A percentile compares a stretch with the other conserved stretches of the same genome.
These are phyloP conservation scores for Colossoma macropomum DNA, from an alignment of 2,113 vertebrate species.

Conservation along the genomic window DNA sequence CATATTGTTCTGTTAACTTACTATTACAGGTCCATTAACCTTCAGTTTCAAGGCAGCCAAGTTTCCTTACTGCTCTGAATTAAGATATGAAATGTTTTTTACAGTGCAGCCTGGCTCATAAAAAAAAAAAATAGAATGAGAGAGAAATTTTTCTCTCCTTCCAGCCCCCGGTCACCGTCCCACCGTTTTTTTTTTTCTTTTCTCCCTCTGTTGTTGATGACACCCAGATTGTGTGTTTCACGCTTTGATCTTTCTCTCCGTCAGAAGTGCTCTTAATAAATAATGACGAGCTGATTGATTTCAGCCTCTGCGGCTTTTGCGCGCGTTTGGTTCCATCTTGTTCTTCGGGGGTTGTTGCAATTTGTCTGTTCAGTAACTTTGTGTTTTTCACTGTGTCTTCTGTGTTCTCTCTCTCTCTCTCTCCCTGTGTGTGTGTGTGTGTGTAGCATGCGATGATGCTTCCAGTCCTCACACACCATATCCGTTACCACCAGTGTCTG, in stretches of 20 bases:
- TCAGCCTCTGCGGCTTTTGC: conserved; percentile 53
- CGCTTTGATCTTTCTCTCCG: conserved; percentile 73
- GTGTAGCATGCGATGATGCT: conserved; percentile 98
- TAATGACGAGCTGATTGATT: conserved; percentile 78
- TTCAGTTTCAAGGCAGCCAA: neutral
- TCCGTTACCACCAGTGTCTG: conserved; percentile 98
- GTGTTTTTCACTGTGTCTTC: neutral
- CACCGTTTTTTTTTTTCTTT: conserved; percentile 42
- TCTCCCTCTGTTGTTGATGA: conserved; percentile 21
- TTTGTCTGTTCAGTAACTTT: conserved; percentile 6
- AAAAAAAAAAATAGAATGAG: neutral
- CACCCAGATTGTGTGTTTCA: conserved; percentile 67
- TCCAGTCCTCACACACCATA: conserved; percentile 97
- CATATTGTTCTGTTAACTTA: neutral
- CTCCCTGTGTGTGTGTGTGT: neutral
- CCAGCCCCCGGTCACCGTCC: conserved; percentile 47
- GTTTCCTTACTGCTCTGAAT: neutral
- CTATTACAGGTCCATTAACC: neutral
- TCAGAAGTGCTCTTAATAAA: conserved; percentile 75
- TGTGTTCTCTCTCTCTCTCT: neutral
- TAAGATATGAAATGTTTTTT: neutral
- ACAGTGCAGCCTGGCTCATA: neutral
- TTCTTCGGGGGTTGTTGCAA: conserved; percentile 48
- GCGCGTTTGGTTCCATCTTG: conserved; percentile 57
- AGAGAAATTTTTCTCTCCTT: conserved; percentile 49